Percentiles rank a stretch among this genome's conserved stretches.
phyloP scores from a whole-genome alignment of 2,113 vertebrate species.

The Pantherophis guttatus region DNA sequence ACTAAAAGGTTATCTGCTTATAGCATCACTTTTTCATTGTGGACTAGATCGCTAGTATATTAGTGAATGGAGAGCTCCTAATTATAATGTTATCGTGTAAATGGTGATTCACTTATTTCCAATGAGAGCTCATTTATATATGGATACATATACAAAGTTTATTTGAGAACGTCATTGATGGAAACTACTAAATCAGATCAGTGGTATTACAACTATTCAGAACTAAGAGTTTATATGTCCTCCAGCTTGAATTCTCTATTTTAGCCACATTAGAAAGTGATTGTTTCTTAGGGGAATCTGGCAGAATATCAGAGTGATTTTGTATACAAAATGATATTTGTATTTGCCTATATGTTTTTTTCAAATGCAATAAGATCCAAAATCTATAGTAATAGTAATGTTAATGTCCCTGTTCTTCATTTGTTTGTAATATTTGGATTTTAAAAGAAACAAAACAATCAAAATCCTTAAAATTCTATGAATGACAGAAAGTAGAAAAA shows the following conservation, averaged over 20 bases:
- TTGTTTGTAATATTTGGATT: constrained; percentile 42
- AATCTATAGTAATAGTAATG: constrained; percentile 28
- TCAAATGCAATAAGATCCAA: not conserved
- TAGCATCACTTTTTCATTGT: not conserved
- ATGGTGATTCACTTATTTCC: not conserved
- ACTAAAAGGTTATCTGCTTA: not conserved
- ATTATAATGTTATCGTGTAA: not conserved
- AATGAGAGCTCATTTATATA: not conserved
- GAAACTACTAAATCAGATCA: not conserved
- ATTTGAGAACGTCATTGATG: not conserved
- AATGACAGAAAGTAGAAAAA: constrained; percentile 38
- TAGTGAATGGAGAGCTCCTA: not conserved
- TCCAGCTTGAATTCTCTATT: not conserved
- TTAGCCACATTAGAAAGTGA: not conserved
- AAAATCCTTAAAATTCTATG: constrained; percentile 20
- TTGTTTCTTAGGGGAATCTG: not conserved
- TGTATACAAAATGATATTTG: not conserved
- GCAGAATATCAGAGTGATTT: not conserved
- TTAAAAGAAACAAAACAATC: constrained; percentile 43
- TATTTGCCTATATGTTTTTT: not conserved
- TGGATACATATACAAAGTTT: not conserved
- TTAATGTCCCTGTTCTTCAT: constrained; percentile 46
- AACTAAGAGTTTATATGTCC: not conserved
- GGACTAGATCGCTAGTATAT: not conserved
- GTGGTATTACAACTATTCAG: not conserved